Percentiles rank a stretch among this genome's conserved stretches.
These are phyloP conservation scores for Pipra filicauda DNA, from an alignment of 2,113 vertebrate species.

Conservation along the genomic window DNA sequence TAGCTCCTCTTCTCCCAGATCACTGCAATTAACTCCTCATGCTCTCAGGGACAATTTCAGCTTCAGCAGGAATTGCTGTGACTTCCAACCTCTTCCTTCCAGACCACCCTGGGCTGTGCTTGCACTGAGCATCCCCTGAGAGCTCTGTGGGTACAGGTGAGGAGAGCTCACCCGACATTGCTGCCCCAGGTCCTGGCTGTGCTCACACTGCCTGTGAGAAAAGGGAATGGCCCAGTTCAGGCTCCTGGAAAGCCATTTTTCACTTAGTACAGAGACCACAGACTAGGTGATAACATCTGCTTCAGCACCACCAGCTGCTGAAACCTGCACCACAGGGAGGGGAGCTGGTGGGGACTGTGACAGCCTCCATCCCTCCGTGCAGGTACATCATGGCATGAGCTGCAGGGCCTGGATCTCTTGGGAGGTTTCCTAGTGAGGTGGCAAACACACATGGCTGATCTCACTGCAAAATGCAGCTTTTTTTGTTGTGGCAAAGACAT, in stretches of 20 bases:
- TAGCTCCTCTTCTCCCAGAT: neutral
- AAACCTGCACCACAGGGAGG: neutral
- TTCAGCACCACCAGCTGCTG: neutral
- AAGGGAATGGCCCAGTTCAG: neutral
- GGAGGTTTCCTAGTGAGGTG: neutral
- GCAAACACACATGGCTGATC: neutral
- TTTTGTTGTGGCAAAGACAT: neutral
- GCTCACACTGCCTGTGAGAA: neutral
- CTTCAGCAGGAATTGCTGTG: neutral
- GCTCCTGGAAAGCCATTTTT: neutral
- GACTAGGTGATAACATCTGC: neutral
- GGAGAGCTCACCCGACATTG: neutral
- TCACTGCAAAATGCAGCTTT: neutral
- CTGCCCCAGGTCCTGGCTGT: neutral
- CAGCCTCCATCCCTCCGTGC: neutral
- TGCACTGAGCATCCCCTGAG: neutral
- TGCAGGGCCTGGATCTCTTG: neutral
- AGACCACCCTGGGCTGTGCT: neutral
- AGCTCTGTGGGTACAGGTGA: rapidly evolving
- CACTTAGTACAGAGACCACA: neutral
- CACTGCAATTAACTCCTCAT: neutral
- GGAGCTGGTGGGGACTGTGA: neutral
- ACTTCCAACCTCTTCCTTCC: neutral
- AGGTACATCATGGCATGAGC: rapidly evolving
- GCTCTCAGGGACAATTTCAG: neutral